These are phyloP conservation scores for Mactromeris polynyma DNA, from an alignment of 2,888 invertebrate species.

Conservation along the genomic window DNA sequence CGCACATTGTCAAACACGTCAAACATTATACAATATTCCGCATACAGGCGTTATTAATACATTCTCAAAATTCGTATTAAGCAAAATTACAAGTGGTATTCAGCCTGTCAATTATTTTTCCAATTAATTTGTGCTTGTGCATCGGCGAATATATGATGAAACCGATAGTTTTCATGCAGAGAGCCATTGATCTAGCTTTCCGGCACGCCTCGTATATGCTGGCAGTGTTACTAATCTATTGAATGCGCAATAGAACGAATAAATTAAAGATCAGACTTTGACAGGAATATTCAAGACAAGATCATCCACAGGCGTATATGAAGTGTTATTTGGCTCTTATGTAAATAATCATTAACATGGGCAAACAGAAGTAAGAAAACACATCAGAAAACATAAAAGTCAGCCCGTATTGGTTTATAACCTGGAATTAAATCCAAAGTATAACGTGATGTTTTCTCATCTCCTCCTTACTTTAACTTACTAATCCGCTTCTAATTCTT, in stretches of 20 bases:
- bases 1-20: background rate
- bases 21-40: background rate
- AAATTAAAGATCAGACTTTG: no score
- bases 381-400: no score
- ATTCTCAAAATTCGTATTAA: background rate
- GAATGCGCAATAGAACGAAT: background rate
- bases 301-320: no score
- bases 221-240: background rate
- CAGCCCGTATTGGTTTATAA: no score
- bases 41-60: background rate
- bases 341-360: no score
- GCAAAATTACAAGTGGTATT: background rate
- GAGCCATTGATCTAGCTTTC: background rate
- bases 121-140: background rate
- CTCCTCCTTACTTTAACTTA: no score
- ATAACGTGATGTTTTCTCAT: no score
- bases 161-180: background rate
- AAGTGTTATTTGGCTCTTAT: no score
- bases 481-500: no score
- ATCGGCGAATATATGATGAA: background rate
- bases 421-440: no score
- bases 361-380: no score
- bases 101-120: background rate
- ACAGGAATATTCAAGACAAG: no score
- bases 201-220: background rate